A percentile compares a stretch with the other conserved stretches of the same genome.
These are phyloP conservation scores for Catocala sponsa DNA, from an alignment of 2,888 invertebrate species.

Conservation along the genomic window DNA sequence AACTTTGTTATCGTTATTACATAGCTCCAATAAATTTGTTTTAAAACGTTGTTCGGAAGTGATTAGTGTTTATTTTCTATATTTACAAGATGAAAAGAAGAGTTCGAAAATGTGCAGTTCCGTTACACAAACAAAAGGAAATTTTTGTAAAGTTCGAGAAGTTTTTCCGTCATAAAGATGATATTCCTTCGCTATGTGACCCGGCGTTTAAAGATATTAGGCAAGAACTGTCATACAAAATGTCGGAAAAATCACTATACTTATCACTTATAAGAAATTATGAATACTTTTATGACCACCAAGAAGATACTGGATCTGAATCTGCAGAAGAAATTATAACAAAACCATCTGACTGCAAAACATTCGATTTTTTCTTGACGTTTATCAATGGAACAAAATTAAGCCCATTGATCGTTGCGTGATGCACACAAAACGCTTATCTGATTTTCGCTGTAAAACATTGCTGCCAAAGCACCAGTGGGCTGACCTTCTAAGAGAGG, in stretches of 20 bases:
- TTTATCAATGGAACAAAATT: slow-evolving; percentile 21
- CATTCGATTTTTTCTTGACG: slow-evolving; percentile 18
- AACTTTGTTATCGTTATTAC: not conserved
- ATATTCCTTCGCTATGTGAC: slow-evolving; percentile 21
- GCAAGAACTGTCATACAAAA: slow-evolving; percentile 15
- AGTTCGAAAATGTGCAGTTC: not conserved
- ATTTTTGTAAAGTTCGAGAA: slow-evolving; percentile 4
- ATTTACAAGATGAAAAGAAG: slow-evolving; percentile 3
- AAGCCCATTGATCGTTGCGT: slow-evolving; percentile 14
- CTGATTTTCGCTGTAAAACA: slow-evolving; percentile 7
- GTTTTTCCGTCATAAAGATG: not conserved
- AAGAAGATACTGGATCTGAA: not conserved
- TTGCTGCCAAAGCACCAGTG: slow-evolving; percentile 22
- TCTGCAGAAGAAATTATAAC: not conserved
- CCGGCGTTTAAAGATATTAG: slow-evolving; percentile 19
- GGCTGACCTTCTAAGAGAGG: slow-evolving; percentile 21
- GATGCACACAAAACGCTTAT: slow-evolving; percentile 6
- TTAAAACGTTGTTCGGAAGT: not conserved
- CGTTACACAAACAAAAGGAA: slow-evolving; percentile 3
- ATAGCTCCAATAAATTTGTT: not conserved
- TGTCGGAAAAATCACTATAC: slow-evolving; percentile 18
- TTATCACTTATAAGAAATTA: slow-evolving; percentile 17
- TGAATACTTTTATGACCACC: slow-evolving; percentile 16
- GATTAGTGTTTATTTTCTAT: slow-evolving; percentile 8
- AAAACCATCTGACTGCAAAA: slow-evolving; percentile 5